These are phyloP conservation scores for Hippocampus kuda DNA, from an alignment of 2,797 vertebrate genomes.

Conservation along the genomic window DNA sequence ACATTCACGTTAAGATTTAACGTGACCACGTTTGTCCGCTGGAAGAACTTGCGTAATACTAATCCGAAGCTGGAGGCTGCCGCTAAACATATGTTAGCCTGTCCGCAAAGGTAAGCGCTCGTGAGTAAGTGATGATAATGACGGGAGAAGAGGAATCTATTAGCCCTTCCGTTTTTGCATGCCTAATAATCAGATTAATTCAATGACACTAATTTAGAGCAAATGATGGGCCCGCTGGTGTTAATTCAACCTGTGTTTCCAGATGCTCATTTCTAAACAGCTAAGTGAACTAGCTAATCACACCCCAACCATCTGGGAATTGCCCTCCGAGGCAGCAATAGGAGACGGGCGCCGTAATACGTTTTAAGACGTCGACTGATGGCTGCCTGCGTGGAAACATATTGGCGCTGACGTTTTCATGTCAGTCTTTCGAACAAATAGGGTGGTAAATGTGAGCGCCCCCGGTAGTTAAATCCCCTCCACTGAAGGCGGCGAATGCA, in stretches of 20 bases:
- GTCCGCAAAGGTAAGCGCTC: slow-evolving; percentile 52
- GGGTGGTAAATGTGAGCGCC: slow-evolving; percentile 41
- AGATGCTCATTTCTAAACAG: slow-evolving; percentile 70
- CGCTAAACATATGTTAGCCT: slow-evolving; percentile 21
- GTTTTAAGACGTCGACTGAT: slow-evolving; percentile 55
- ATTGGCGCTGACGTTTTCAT: slow-evolving; percentile 39
- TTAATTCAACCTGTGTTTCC: slow-evolving; percentile 71
- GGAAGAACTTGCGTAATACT: slow-evolving; percentile 23
- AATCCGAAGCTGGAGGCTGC: slow-evolving; percentile 27
- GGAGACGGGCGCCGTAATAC: slow-evolving; percentile 46
- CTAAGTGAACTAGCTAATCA: slow-evolving; percentile 66
- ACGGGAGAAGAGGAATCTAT: slow-evolving; percentile 64
- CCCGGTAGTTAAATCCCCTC: slow-evolving; percentile 71
- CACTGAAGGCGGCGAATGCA: slow-evolving; percentile 68
- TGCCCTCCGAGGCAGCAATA: slow-evolving; percentile 60
- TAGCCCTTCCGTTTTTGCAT: slow-evolving; percentile 62
- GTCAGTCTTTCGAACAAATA: slow-evolving; percentile 46
- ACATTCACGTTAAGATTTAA: background rate
- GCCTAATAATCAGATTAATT: slow-evolving; percentile 72
- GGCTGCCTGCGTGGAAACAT: slow-evolving; percentile 46
- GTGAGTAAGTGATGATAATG: slow-evolving; percentile 58
- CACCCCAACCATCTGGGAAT: slow-evolving; percentile 63
- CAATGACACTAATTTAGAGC: slow-evolving; percentile 69
- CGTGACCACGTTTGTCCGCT: slow-evolving; percentile 30
- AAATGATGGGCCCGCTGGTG: slow-evolving; percentile 64